Conservation (phyloP, 2,113 vertebrate species). For the Protomyctophum bolini region DNA sequence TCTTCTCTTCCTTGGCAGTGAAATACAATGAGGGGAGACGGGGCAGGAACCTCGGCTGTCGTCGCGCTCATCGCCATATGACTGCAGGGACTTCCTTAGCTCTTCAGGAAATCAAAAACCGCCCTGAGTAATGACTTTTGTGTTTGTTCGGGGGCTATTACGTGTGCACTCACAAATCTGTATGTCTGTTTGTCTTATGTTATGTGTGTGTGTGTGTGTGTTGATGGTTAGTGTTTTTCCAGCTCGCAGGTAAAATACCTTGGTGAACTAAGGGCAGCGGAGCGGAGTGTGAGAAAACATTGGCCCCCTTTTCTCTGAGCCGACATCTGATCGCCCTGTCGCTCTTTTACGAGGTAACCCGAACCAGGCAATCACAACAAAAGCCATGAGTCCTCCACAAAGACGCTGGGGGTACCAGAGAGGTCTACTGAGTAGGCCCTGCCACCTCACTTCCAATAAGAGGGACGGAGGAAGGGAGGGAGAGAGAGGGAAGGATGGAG, state of each 20-base stretch:
- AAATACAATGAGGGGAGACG: conserved; percentile 61
- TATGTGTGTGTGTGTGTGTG: conserved; percentile 18
- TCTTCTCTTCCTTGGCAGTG: conserved; percentile 27
- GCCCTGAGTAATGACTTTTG: conserved; percentile 17
- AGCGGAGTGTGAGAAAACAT: conserved; percentile 77
- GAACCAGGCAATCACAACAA: conserved; percentile 75
- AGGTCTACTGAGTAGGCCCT: conserved; percentile 35
- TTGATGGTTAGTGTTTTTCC: conserved; percentile 21
- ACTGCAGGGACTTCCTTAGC: conserved; percentile 57
- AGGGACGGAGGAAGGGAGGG: conserved; percentile 9
- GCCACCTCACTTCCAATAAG: conserved; percentile 38
- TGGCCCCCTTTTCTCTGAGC: conserved; percentile 64
- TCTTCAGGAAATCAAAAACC: conserved; percentile 58
- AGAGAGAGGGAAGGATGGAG: neutral
- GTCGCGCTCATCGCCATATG: conserved; percentile 40
- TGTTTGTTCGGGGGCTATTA: conserved; percentile 13
- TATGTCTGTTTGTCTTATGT: conserved; percentile 11
- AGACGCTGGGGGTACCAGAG: conserved; percentile 47
- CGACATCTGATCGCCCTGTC: conserved; percentile 68
- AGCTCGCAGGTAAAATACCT: conserved; percentile 45
- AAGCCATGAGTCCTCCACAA: conserved; percentile 61
- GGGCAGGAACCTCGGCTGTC: conserved; percentile 53
- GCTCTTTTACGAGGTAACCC: conserved; percentile 64
- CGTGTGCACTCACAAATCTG: conserved; percentile 10
- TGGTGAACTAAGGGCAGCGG: conserved; percentile 40